Evolutionary conservation across 1,140 invertebrate genomes (phyloP).

Genomic region (Cephus cinctus): DNA sequence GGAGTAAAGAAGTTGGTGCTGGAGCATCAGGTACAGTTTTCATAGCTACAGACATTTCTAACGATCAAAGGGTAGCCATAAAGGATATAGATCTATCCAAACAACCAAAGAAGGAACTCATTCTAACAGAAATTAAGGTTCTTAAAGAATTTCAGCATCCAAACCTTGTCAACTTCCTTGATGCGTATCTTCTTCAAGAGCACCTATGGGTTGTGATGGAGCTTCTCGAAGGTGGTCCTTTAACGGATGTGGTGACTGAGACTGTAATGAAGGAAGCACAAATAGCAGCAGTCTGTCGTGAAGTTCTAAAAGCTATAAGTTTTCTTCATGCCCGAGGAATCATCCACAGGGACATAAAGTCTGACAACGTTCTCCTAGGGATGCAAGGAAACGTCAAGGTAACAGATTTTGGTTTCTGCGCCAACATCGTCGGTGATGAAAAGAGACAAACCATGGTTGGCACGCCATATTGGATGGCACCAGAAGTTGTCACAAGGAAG

Average conservation of each 20-base stretch:
- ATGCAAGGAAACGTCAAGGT: slow-evolving; percentile 97
- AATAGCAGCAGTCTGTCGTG: slow-evolving; percentile 92
- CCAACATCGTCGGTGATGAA: slow-evolving; percentile 86
- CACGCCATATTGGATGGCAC: slow-evolving; percentile 82
- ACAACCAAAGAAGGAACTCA: slow-evolving; percentile 92
- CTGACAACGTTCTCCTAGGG: slow-evolving; percentile 93
- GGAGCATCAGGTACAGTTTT: slow-evolving; percentile 91
- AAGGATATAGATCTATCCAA: slow-evolving; percentile 95
- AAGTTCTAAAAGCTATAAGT: slow-evolving; percentile 88
- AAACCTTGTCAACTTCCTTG: slow-evolving; percentile 96
- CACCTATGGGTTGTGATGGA: slow-evolving; percentile 97
- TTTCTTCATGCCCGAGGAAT: slow-evolving; percentile 92
- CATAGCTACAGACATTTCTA: slow-evolving; percentile 79
- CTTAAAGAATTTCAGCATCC: slow-evolving; percentile 92
- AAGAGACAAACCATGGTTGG: slow-evolving; percentile 97
- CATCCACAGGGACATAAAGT: slow-evolving; percentile 93
- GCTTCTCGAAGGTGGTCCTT: slow-evolving; percentile 89
- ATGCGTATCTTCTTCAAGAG: slow-evolving; percentile 85
- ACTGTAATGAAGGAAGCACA: slow-evolving; percentile 97
- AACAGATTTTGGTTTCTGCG: slow-evolving; percentile 98
- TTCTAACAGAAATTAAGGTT: slow-evolving; percentile 93
- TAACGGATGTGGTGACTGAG: slow-evolving; percentile 97
- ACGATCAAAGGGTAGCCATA: slow-evolving; percentile 82
- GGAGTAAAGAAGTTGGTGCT: slow-evolving; percentile 84
- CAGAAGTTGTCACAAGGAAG: slow-evolving; percentile 84